These are phyloP conservation scores for Nineta flava DNA, from an alignment of 2,888 invertebrate genomes.

Conservation along the genomic window DNA sequence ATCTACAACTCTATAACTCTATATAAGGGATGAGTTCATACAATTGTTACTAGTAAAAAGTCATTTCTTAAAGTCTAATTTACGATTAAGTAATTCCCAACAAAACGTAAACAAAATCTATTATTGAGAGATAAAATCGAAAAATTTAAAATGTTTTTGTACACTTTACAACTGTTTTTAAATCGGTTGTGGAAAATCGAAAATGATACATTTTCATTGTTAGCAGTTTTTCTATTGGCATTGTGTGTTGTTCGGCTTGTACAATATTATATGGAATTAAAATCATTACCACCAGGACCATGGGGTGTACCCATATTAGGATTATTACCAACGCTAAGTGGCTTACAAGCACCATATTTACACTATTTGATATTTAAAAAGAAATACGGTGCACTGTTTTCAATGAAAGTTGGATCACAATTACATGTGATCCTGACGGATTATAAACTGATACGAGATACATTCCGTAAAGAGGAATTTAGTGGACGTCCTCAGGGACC, in stretches of 20 bases:
- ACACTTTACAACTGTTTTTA: slow-evolving; percentile 31
- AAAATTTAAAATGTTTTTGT: slow-evolving; percentile 30
- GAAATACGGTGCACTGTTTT: slow-evolving; percentile 68
- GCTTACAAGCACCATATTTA: slow-evolving; percentile 57
- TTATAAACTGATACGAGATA: slow-evolving; percentile 69
- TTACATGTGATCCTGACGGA: slow-evolving; percentile 75
- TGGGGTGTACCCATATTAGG: slow-evolving; percentile 77
- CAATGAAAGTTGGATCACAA: slow-evolving; percentile 65
- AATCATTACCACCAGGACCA: slow-evolving; percentile 67
- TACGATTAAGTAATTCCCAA: too few relatives aligned
- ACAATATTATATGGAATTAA: slow-evolving; percentile 21
- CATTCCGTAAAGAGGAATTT: slow-evolving; percentile 74
- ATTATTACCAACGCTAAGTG: slow-evolving; percentile 65
- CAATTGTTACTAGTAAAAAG: too few relatives aligned
- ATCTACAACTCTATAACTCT: too few relatives aligned
- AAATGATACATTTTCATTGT: slow-evolving; percentile 25
- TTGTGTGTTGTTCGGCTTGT: slow-evolving; percentile 25
- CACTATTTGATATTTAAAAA: slow-evolving; percentile 60
- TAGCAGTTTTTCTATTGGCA: slow-evolving; percentile 33
- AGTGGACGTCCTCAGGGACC: slow-evolving; percentile 77
- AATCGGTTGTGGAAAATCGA: slow-evolving; percentile 24
- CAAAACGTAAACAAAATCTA: too few relatives aligned
- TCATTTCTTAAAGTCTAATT: slow-evolving; percentile 1
- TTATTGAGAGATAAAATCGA: too few relatives aligned
- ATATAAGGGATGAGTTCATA: too few relatives aligned